Conservation (phyloP, 92 coral and sea anemone genomes). For the Epizoanthus stellaris region DNA sequence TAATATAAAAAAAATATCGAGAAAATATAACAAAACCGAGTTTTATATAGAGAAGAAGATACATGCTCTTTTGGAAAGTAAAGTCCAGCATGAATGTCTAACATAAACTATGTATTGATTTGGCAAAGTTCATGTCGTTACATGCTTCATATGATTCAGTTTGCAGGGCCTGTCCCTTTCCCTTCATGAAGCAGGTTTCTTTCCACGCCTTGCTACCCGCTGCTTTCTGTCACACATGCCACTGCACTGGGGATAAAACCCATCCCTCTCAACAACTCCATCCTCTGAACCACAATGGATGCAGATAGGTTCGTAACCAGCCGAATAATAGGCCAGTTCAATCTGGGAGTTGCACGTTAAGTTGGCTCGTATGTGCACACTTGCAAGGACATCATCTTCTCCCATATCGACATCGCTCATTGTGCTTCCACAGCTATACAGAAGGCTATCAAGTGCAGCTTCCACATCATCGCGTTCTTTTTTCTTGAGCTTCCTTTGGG, state of each 20-base stretch:
- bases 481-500: constrained; percentile 25
- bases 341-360: constrained; percentile 24
- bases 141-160: not conserved
- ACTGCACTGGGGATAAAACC: constrained; percentile 25
- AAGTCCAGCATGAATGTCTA: constrained; percentile 18
- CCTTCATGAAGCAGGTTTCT: not conserved
- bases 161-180: not conserved
- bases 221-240: not conserved
- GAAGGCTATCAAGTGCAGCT: constrained; percentile 14
- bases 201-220: too few species aligned
- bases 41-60: not conserved
- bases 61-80: constrained; percentile 13
- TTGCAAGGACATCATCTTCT: constrained; percentile 27
- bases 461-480: constrained; percentile 14
- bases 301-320: constrained; percentile 28
- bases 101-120: constrained; percentile 10
- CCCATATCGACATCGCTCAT: constrained; percentile 23
- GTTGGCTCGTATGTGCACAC: constrained; percentile 28
- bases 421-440: constrained; percentile 40
- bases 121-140: constrained; percentile 17
- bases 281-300: constrained; percentile 35
- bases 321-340: constrained; percentile 19
- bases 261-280: constrained; percentile 31
- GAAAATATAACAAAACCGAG: not conserved
- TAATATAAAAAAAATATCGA: not conserved